These are phyloP conservation scores for Lasioglossum calceatum DNA, from an alignment of 2,888 invertebrate species.

Conservation along the genomic window DNA sequence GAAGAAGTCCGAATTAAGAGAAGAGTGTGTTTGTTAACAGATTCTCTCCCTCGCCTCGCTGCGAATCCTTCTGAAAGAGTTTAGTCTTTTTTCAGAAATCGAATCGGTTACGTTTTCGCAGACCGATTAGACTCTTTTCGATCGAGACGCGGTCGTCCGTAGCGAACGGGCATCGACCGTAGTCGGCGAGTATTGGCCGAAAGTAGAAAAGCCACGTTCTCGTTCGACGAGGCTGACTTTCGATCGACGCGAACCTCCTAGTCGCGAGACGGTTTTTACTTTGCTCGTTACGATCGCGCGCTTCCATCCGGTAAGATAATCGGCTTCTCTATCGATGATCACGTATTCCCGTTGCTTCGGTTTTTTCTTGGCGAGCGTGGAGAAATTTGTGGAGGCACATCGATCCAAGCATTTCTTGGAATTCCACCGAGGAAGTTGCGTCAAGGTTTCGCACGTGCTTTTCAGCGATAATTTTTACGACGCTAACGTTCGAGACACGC, in stretches of 20 bases:
- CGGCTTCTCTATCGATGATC: constrained; percentile 80
- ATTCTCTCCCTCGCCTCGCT: no score
- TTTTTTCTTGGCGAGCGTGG: not conserved
- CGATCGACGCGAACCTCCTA: constrained; percentile 14
- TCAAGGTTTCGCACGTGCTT: not conserved
- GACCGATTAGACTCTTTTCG: not conserved
- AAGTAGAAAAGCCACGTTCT: constrained; percentile 77
- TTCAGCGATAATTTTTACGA: not conserved
- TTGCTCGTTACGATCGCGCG: constrained; percentile 75
- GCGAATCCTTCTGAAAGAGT: no score
- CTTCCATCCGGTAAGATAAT: constrained; percentile 62
- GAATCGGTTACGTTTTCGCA: not conserved
- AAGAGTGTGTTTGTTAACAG: no score
- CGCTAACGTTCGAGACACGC: no score
- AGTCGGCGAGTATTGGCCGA: constrained; percentile 58
- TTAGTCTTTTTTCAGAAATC: not conserved
- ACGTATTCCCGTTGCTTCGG: constrained; percentile 71
- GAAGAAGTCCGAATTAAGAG: no score
- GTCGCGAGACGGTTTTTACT: constrained; percentile 34
- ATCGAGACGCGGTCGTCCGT: not conserved
- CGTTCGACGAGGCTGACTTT: not conserved
- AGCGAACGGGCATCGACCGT: not conserved
- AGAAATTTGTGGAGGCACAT: not conserved
- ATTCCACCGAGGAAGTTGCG: not conserved
- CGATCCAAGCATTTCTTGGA: not conserved